Conservation (phyloP, 64 coral and sea anemone species). For the Astreopora myriophthalma region DNA sequence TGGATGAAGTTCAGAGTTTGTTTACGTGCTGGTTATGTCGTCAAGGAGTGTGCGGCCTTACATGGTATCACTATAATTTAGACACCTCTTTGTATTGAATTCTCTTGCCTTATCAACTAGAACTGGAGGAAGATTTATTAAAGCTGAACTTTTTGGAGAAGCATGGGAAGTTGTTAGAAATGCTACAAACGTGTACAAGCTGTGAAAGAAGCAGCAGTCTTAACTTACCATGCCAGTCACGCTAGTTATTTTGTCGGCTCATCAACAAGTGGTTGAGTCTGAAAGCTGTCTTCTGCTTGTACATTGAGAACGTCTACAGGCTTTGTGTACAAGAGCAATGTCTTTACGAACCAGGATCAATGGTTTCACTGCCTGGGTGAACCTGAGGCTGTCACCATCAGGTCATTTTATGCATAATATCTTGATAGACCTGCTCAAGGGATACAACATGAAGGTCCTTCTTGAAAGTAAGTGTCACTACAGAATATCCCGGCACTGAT, state of each 20-base stretch:
- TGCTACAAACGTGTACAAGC: neutral
- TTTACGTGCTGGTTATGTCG: neutral
- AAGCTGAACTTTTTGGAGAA: neutral
- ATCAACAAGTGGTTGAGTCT: neutral
- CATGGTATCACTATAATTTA: too few relatives aligned
- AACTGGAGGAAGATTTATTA: neutral
- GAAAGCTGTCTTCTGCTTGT: neutral
- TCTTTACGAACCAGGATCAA: constrained; percentile 94
- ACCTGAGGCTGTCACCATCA: constrained; percentile 80
- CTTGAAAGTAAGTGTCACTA: constrained; percentile 87
- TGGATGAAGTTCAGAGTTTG: neutral
- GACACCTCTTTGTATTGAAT: too few relatives aligned
- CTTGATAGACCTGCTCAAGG: constrained; percentile 90
- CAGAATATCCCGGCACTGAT: neutral
- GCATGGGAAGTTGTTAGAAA: neutral
- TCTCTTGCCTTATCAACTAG: neutral
- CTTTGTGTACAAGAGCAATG: constrained; percentile 10
- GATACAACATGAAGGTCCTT: constrained; percentile 98
- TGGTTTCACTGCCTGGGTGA: constrained; percentile 98
- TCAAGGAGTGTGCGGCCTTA: neutral
- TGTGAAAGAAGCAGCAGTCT: neutral
- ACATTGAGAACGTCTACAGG: neutral
- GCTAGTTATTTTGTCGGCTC: neutral
- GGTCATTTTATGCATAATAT: constrained; percentile 97
- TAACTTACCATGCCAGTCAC: neutral